These are phyloP conservation scores for Aporophyla lueneburgensis DNA, from an alignment of 2,888 invertebrate species.

Conservation along the genomic window DNA sequence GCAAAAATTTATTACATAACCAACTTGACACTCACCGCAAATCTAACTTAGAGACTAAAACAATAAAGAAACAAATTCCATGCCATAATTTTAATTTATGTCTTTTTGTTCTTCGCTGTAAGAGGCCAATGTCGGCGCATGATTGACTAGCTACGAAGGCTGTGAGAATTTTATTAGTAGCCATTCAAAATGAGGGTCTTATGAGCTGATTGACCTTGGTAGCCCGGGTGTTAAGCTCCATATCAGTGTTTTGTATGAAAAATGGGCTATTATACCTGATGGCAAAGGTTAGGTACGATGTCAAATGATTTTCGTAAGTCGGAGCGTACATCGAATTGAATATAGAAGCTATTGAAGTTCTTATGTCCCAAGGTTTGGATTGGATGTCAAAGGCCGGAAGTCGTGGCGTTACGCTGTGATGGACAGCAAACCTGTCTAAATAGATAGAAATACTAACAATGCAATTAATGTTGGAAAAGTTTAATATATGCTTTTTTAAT, in stretches of 20 bases:
- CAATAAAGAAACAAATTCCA: constrained; percentile 56
- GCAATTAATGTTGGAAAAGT: background rate
- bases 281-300: constrained; percentile 47
- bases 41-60: constrained; percentile 24
- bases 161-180: constrained; percentile 65
- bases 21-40: constrained; percentile 24
- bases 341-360: constrained; percentile 1
- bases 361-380: constrained; percentile 43
- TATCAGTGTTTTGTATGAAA: constrained; percentile 49
- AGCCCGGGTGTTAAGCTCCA: constrained; percentile 32
- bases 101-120: constrained; percentile 61
- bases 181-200: constrained; percentile 64
- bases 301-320: constrained; percentile 42
- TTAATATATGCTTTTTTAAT: constrained; percentile 14
- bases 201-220: constrained; percentile 51
- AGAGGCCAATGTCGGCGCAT: constrained; percentile 65
- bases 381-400: constrained; percentile 55
- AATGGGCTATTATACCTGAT: constrained; percentile 40
- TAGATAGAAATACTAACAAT: constrained; percentile 28
- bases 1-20: constrained; percentile 17
- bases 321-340: constrained; percentile 38
- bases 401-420: constrained; percentile 47
- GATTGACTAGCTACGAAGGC: constrained; percentile 66
- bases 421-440: constrained; percentile 43
- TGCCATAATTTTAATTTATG: constrained; percentile 63